Conservation (phyloP, 35 echinoderm and acorn worm genomes). For the Nesometra sesokonis region DNA sequence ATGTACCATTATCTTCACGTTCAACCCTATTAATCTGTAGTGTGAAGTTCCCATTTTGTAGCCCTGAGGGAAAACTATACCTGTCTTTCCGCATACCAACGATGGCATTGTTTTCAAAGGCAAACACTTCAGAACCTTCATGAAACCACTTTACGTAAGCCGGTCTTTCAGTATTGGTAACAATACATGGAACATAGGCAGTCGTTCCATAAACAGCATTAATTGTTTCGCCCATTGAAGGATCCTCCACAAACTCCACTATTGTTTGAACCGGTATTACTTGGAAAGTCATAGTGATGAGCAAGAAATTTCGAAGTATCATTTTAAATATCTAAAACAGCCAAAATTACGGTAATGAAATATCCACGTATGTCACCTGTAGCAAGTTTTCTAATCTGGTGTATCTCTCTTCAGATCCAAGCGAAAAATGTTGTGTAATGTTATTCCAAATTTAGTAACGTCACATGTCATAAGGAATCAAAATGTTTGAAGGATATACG, state of each 20-base stretch:
- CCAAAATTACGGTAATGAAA: too few species aligned
- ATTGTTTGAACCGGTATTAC: background rate
- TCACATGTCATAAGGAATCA: too few species aligned
- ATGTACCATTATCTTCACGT: background rate
- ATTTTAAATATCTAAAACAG: too few species aligned
- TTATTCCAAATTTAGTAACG: too few species aligned
- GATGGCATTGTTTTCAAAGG: background rate
- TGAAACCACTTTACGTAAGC: background rate
- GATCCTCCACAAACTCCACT: background rate
- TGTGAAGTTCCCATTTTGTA: background rate
- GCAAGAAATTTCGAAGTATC: too few species aligned
- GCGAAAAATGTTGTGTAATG: too few species aligned
- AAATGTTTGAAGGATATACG: too few species aligned
- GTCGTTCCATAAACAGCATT: background rate
- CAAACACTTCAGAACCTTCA: background rate
- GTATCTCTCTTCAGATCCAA: too few species aligned
- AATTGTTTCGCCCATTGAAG: background rate
- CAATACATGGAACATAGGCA: background rate
- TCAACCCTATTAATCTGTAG: background rate
- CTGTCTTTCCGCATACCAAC: background rate
- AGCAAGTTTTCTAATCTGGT: too few species aligned
- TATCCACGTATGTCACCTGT: too few species aligned
- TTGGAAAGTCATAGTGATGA: background rate
- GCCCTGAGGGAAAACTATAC: background rate
- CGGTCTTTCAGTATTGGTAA: background rate